Evolutionary conservation across 2,888 invertebrate genomes (phyloP).

Genomic region (Orthosia incerta): DNA sequence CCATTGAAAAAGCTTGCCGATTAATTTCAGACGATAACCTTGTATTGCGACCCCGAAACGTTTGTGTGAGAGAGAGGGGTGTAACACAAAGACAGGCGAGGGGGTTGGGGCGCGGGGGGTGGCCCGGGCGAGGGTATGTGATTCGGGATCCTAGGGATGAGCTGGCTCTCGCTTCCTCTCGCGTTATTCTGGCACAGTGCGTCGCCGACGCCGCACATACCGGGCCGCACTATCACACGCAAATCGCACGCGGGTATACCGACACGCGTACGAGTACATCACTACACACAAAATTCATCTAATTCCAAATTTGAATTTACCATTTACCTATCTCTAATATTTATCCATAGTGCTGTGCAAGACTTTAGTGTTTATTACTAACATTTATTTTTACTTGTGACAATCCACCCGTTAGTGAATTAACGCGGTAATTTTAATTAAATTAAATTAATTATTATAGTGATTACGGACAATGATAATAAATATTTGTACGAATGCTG

Average conservation of each 20-base stretch:
- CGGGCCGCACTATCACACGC: constrained; percentile 74
- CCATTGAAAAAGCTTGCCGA: constrained; percentile 72
- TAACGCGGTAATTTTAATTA: constrained; percentile 20
- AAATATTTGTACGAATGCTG: constrained; percentile 72
- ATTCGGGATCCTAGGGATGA: constrained; percentile 91
- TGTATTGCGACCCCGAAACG: constrained; percentile 80
- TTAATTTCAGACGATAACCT: constrained; percentile 84
- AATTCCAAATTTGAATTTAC: constrained; percentile 48
- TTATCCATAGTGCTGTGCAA: constrained; percentile 48
- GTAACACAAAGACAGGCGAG: constrained; percentile 82
- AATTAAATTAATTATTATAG: constrained; percentile 26
- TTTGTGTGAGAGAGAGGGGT: constrained; percentile 88
- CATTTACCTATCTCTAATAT: constrained; percentile 19
- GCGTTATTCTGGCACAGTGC: constrained; percentile 88
- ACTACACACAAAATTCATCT: constrained; percentile 57
- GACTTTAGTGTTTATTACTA: constrained; percentile 47
- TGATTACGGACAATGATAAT: constrained; percentile 60
- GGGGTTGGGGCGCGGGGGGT: constrained; percentile 81
- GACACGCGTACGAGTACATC: constrained; percentile 71
- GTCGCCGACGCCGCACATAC: constrained; percentile 86
- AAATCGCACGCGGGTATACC: constrained; percentile 67
- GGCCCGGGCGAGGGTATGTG: constrained; percentile 89
- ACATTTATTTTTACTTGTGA: constrained; percentile 20
- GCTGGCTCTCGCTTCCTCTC: constrained; percentile 90
- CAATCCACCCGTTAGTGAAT: constrained; percentile 49